These are phyloP conservation scores for Myripristis murdjan DNA, from an alignment of 2,797 vertebrate species.

Conservation along the genomic window DNA sequence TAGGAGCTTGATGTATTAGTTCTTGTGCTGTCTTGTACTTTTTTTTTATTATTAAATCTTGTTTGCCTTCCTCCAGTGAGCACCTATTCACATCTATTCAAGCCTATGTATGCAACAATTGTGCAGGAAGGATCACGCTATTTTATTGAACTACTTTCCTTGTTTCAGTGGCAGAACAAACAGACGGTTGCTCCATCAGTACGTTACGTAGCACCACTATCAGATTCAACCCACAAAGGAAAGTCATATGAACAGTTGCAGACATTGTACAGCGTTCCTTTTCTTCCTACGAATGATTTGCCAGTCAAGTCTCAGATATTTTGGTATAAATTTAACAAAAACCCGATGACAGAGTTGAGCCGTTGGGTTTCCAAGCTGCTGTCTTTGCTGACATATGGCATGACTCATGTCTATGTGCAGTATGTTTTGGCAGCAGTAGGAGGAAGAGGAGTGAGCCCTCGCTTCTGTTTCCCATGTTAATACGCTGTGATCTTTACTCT, in stretches of 20 bases:
- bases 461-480: neutral
- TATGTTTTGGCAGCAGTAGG: slow-evolving; percentile 21
- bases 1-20: slow-evolving; percentile 4
- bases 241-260: slow-evolving; percentile 24
- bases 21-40: slow-evolving; percentile 21
- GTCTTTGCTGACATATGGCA: slow-evolving; percentile 33
- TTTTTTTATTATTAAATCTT: slow-evolving; percentile 26
- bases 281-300: slow-evolving; percentile 5
- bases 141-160: slow-evolving; percentile 16
- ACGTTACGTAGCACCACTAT: slow-evolving; percentile 20
- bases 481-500: slow-evolving; percentile 17
- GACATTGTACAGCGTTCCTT: slow-evolving; percentile 11
- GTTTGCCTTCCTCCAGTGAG: slow-evolving; percentile 64
- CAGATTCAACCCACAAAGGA: slow-evolving; percentile 28
- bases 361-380: slow-evolving; percentile 35
- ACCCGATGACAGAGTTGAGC: slow-evolving; percentile 3
- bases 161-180: slow-evolving; percentile 28
- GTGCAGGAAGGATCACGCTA: slow-evolving; percentile 53
- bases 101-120: slow-evolving; percentile 51
- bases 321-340: slow-evolving; percentile 18
- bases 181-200: slow-evolving; percentile 34
- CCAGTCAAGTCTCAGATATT: neutral
- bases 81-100: slow-evolving; percentile 45
- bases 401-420: neutral
- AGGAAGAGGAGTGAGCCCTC: slow-evolving; percentile 24